Evolutionary conservation across 2,113 vertebrate species (phyloP).

Genomic region (Glaucomys volans): DNA sequence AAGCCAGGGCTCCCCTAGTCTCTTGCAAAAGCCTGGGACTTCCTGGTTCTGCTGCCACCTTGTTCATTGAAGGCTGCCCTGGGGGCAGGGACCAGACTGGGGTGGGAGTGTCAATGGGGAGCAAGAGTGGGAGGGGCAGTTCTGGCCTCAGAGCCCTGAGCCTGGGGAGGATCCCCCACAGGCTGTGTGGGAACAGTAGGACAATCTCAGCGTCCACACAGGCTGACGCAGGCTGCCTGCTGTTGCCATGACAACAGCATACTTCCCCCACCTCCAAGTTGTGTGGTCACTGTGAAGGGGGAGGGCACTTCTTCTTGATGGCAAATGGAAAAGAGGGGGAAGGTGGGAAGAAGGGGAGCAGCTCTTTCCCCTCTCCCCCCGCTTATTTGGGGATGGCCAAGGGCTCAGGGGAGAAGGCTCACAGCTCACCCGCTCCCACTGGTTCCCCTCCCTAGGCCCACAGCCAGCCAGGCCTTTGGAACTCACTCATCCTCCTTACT

Average conservation of each 20-base stretch:
- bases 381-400: neutral
- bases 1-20: neutral
- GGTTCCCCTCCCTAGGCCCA: neutral
- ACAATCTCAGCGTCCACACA: conserved; percentile 13
- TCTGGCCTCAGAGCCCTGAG: neutral
- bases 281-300: conserved; percentile 36
- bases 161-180: neutral
- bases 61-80: neutral
- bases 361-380: neutral
- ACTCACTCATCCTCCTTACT: accelerated
- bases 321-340: conserved; percentile 4
- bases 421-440: neutral
- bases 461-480: neutral
- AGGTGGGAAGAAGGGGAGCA: neutral
- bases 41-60: neutral
- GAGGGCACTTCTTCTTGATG: conserved; percentile 55
- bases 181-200: conserved; percentile 35
- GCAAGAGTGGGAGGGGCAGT: neutral
- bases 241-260: conserved; percentile 44
- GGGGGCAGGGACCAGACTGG: neutral
- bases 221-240: conserved; percentile 50
- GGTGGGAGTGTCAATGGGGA: no score
- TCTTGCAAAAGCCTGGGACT: neutral
- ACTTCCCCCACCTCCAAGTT: neutral
- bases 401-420: neutral